Conservation (phyloP, 2,888 invertebrate species). For the Diarsia rubi region DNA sequence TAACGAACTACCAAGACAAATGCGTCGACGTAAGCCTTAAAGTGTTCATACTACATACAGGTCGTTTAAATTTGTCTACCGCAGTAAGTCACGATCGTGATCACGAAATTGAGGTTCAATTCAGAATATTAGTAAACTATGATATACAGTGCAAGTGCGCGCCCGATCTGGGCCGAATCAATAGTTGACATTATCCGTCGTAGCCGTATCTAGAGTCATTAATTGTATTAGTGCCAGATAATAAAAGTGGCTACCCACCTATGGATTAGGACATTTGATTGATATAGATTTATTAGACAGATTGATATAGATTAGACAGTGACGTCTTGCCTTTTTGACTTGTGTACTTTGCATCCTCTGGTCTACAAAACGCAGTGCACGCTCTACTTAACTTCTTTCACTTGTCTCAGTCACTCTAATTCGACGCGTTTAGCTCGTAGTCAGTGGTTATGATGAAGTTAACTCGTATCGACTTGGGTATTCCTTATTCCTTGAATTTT, state of each 20-base stretch:
- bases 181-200: conserved; percentile 5
- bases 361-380: neutral
- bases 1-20: conserved; percentile 27
- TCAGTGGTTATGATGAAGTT: neutral
- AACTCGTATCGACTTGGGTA: neutral
- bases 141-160: conserved; percentile 20
- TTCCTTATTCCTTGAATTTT: neutral
- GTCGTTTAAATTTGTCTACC: conserved; percentile 37
- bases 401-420: neutral
- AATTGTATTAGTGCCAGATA: neutral
- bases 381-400: neutral
- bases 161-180: conserved; percentile 10
- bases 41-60: conserved; percentile 30
- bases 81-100: conserved; percentile 43
- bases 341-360: neutral
- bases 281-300: neutral
- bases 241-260: neutral
- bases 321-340: neutral
- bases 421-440: neutral
- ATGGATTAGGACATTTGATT: neutral
- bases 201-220: neutral
- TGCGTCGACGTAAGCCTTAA: neutral
- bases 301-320: too few relatives aligned
- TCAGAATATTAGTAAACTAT: conserved; percentile 38
- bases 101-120: conserved; percentile 24